phyloP scores from a whole-genome alignment of 2,888 invertebrate species.

The Globia sparganii region DNA sequence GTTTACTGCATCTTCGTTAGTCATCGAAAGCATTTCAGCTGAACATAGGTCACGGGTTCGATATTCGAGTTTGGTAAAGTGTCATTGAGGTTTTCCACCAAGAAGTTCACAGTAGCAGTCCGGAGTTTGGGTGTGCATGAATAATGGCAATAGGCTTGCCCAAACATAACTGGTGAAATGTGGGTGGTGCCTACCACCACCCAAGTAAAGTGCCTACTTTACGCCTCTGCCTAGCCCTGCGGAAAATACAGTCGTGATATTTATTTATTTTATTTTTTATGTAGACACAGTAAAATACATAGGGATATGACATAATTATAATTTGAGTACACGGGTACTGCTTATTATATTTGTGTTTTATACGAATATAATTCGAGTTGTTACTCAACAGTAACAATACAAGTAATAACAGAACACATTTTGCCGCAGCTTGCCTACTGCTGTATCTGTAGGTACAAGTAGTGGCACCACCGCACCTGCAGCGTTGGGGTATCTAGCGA shows the following conservation, averaged over 20 bases:
- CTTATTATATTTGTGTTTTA: background rate
- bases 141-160: background rate
- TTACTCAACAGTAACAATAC: background rate
- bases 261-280: too few relatives aligned
- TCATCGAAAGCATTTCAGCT: background rate
- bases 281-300: too few relatives aligned
- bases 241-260: background rate
- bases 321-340: too few relatives aligned
- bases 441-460: constrained; percentile 1
- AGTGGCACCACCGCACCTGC: constrained; percentile 22
- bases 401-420: background rate
- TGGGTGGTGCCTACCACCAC: too few relatives aligned
- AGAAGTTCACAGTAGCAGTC: background rate
- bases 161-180: background rate
- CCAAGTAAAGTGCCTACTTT: too few relatives aligned
- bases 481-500: constrained; percentile 38
- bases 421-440: background rate
- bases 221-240: background rate
- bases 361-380: background rate
- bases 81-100: background rate
- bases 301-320: too few relatives aligned
- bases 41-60: background rate
- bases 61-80: background rate
- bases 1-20: background rate
- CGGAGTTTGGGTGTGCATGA: background rate